Evolutionary conservation across 2,113 vertebrate genomes (phyloP).

Genomic region (Litocranius walleri): DNA sequence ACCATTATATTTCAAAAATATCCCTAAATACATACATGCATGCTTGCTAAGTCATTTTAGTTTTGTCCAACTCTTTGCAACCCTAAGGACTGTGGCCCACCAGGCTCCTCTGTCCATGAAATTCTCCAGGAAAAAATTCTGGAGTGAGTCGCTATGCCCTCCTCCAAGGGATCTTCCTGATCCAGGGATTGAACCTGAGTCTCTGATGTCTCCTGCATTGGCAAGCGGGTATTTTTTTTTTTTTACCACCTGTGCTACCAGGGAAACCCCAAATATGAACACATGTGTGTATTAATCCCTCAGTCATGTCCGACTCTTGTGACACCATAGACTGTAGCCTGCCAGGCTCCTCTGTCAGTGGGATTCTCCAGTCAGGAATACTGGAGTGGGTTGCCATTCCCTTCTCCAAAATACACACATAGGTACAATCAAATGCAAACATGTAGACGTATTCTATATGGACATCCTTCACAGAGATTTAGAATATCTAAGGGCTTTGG

Average conservation of each 20-base stretch:
- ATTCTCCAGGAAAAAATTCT: not conserved
- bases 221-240: not conserved
- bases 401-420: not conserved
- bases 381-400: not conserved
- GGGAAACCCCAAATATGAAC: not conserved
- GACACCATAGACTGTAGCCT: not conserved
- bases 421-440: not conserved
- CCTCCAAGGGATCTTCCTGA: not conserved
- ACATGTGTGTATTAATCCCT: not conserved
- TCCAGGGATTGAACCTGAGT: not conserved
- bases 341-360: not conserved
- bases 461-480: not conserved
- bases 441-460: not conserved
- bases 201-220: not conserved
- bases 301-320: not conserved
- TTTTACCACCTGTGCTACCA: not conserved
- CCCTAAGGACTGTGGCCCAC: not conserved
- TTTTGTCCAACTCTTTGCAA: not conserved
- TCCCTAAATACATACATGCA: not conserved
- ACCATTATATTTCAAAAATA: not conserved
- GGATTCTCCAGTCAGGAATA: not conserved
- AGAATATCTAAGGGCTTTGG: not conserved
- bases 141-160: not conserved
- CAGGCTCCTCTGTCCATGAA: not conserved
- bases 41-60: not conserved